A percentile compares a stretch with the other conserved stretches of the same genome.
phyloP scores from a whole-genome alignment of 2,797 vertebrate genomes.

The Enteromius thamalakanensis region DNA sequence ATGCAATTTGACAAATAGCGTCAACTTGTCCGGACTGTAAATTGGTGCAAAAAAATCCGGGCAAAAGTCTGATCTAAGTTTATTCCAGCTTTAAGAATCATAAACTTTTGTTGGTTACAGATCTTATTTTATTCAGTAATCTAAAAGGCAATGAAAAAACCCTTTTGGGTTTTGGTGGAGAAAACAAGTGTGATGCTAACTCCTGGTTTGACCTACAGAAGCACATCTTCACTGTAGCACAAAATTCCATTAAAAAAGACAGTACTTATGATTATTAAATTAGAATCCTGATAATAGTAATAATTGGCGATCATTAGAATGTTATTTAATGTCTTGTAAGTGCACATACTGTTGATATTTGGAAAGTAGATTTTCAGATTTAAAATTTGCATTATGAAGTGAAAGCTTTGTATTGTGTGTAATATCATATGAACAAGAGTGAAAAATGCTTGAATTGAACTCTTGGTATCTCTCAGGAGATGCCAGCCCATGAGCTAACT shows the following conservation, averaged over 20 bases:
- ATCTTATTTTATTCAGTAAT: background rate
- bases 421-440: background rate
- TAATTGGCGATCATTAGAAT: background rate
- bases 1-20: background rate
- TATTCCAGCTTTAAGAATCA: background rate
- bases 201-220: background rate
- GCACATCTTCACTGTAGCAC: background rate
- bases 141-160: background rate
- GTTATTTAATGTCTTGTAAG: background rate
- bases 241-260: background rate
- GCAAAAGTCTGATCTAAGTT: background rate
- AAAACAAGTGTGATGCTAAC: background rate
- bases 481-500: background rate
- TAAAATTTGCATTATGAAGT: background rate
- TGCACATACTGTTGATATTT: background rate
- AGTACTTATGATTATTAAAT: background rate
- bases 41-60: background rate
- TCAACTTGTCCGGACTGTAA: background rate
- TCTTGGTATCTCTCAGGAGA: background rate
- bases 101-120: background rate
- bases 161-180: background rate
- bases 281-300: background rate
- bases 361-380: background rate
- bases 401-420: background rate
- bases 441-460: background rate